These are phyloP conservation scores for Lithobates sylvaticus DNA, from an alignment of 2,797 vertebrate species.

Conservation along the genomic window DNA sequence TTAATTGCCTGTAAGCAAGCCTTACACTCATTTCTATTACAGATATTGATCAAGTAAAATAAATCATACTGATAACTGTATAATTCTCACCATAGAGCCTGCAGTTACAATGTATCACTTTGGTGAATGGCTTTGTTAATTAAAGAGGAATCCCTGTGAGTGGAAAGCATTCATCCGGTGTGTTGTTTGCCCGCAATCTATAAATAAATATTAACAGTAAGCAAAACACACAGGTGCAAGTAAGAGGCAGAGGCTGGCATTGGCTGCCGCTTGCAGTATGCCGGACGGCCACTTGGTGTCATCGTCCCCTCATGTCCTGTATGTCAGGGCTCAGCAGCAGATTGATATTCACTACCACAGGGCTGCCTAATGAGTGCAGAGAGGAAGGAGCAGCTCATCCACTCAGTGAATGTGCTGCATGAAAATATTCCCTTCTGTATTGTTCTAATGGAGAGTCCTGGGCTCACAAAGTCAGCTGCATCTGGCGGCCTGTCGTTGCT, in stretches of 20 bases:
- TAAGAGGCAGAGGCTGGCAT: not conserved
- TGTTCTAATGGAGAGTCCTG: not conserved
- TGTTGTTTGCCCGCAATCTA: not conserved
- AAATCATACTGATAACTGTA: too few relatives aligned
- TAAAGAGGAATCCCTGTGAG: not conserved
- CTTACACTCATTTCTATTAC: too few relatives aligned
- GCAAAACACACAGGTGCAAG: not conserved
- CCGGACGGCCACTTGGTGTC: conserved; percentile 32
- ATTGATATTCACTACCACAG: conserved; percentile 21
- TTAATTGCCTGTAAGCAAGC: too few relatives aligned
- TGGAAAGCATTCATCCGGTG: not conserved
- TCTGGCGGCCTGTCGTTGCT: not conserved
- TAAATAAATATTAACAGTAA: not conserved
- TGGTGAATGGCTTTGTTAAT: not conserved
- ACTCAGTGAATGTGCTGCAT: not conserved
- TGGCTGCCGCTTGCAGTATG: not conserved
- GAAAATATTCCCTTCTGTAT: conserved; percentile 17
- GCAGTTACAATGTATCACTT: not conserved
- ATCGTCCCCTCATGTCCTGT: conserved; percentile 29
- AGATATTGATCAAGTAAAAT: too few relatives aligned
- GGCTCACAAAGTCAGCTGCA: not conserved
- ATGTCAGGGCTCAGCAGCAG: not conserved
- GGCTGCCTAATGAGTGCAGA: conserved; percentile 5
- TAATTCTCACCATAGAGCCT: not conserved
- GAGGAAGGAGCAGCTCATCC: not conserved